A percentile compares a stretch with the other conserved stretches of the same genome.
phyloP scores from a whole-genome alignment of 1,140 invertebrate species.

The Thaumetopoea pityocampa region DNA sequence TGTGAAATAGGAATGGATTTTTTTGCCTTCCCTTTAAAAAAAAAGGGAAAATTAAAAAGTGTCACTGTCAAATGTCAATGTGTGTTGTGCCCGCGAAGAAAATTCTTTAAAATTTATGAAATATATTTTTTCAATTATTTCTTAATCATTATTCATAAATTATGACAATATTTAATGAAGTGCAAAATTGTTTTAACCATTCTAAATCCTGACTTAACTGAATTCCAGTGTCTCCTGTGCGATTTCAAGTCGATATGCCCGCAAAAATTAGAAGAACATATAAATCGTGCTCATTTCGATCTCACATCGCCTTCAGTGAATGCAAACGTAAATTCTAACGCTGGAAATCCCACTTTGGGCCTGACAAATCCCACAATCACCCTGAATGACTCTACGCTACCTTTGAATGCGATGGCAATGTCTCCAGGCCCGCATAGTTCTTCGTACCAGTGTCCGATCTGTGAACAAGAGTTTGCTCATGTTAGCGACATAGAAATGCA shows the following conservation, averaged over 20 bases:
- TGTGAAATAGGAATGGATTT: too few species aligned
- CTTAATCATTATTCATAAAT: too few species aligned
- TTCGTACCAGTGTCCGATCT: slow-evolving; percentile 81
- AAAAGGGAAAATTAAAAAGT: too few species aligned
- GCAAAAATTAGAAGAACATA: slow-evolving; percentile 86
- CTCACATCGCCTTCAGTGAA: slow-evolving; percentile 80
- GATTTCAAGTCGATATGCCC: slow-evolving; percentile 85
- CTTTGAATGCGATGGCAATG: slow-evolving; percentile 57
- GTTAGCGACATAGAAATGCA: slow-evolving; percentile 88
- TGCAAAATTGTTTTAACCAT: too few species aligned
- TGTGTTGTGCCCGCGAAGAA: too few species aligned
- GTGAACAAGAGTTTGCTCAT: slow-evolving; percentile 83
- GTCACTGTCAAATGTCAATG: too few species aligned
- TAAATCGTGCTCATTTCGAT: slow-evolving; percentile 91
- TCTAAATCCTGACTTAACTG: too few species aligned
- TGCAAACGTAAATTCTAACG: slow-evolving; percentile 51
- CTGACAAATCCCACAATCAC: slow-evolving; percentile 50
- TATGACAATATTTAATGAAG: too few species aligned
- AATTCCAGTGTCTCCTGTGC: slow-evolving; percentile 86
- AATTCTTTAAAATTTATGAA: too few species aligned
- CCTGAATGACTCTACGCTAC: slow-evolving; percentile 44
- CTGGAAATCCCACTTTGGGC: slow-evolving; percentile 49
- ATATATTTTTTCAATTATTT: too few species aligned
- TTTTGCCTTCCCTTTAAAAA: too few species aligned
- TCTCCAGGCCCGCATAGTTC: slow-evolving; percentile 59